These are phyloP conservation scores for Acrobasis repandana DNA, from an alignment of 2,888 invertebrate species.

Conservation along the genomic window DNA sequence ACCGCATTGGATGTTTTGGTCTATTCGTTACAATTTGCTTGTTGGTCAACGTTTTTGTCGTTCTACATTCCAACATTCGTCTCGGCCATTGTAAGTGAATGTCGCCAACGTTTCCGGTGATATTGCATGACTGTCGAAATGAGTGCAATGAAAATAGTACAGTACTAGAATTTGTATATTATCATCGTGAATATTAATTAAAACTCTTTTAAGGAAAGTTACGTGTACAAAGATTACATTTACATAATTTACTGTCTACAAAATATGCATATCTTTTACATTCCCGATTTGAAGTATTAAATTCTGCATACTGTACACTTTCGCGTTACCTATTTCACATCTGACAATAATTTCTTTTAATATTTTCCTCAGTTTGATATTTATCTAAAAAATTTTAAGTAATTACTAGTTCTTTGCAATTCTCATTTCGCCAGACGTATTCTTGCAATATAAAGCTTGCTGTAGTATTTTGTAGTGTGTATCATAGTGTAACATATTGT, in stretches of 20 bases:
- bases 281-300: too few species aligned
- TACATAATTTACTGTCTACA: too few species aligned
- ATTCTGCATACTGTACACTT: too few species aligned
- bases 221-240: too few species aligned
- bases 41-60: background rate
- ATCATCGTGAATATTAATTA: too few species aligned
- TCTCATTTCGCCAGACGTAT: conserved; percentile 26
- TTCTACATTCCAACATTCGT: conserved; percentile 13
- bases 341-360: too few species aligned
- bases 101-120: conserved; percentile 44
- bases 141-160: conserved; percentile 5
- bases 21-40: conserved; percentile 2
- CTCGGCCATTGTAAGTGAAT: conserved; percentile 55
- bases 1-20: conserved; percentile 8
- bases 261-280: too few species aligned
- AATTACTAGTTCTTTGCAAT: background rate
- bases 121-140: conserved; percentile 24
- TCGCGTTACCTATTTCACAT: too few species aligned
- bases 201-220: too few species aligned
- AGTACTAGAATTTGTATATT: too few species aligned
- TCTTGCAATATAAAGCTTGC: conserved; percentile 40
- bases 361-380: background rate
- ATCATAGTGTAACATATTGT: conserved; percentile 54
- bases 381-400: background rate
- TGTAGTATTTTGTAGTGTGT: conserved; percentile 51